Base-by-base conservation (phyloP, 92 coral and sea anemone genomes). In the Palythoa caribaeorum region DNA sequence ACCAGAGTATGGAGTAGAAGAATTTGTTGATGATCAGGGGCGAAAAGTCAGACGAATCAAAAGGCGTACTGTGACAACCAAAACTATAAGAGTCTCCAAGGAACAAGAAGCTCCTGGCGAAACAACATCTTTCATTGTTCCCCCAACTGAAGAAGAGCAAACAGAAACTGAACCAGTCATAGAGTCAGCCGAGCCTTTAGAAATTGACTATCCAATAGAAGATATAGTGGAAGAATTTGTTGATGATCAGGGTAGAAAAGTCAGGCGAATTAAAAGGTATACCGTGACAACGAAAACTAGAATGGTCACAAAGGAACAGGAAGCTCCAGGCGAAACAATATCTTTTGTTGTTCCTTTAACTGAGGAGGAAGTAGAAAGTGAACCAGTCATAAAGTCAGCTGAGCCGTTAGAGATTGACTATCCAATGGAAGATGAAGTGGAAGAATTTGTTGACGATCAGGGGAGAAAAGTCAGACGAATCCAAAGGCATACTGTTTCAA, bases 1-100 rank as follows among this genome's bases (percentile, higher is more conserved):
- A 36, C 87, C 87, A 20, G 87, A 85, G 6, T 90, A 83, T 17
- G 91, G 69, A 72, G 84, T 87, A 0, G 91, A 92, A 76, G 95
- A 92, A 63, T 92, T 86, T 71, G 89, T 92, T 47, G 95, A 92
- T 77, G 92, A 89, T 6, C 84, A 90, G 78, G 95, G 95, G 8
- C 68, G 94, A 38, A 90, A 85, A 8, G 92, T 92, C 37, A 52
- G 89, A 40, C 84, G 92, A 39, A 92, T 86, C 35, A 52, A 71
- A 38, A 73, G 59, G 13, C 83, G 84, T 2, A 62, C 76, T 39
- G 78, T 88, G 47, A 68, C 78, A 47, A 88, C 91, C 62, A 83
- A 87, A 75, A 83, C 88, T 1, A 66, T 83, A 6, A 83, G 76
- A 65, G 71, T 71, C 39, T 44, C 76, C 74, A 77, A 62, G 63